Conservation (phyloP, 1,140 invertebrate species). For the Sycophaga agraensis region DNA sequence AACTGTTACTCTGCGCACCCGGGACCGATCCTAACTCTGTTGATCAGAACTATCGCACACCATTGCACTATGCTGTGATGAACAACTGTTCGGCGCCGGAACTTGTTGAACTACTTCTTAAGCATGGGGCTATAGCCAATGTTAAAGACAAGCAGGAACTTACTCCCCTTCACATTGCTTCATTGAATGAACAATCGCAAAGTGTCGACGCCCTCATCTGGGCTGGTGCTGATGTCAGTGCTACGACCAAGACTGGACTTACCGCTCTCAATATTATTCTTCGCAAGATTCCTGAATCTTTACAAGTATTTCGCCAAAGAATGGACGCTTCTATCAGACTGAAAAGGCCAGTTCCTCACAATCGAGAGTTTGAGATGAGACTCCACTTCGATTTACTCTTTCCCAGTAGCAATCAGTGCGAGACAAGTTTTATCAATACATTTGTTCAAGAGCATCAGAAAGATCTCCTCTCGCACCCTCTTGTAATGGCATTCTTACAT, state of each 20-base stretch:
- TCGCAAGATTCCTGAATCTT: constrained; percentile 62
- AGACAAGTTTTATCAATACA: constrained; percentile 65
- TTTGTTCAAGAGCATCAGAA: constrained; percentile 64
- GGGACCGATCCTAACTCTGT: constrained; percentile 62
- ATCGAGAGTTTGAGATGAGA: constrained; percentile 64
- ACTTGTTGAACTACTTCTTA: constrained; percentile 60
- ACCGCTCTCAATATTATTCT: constrained; percentile 65
- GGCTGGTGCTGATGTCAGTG: constrained; percentile 67
- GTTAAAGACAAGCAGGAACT: constrained; percentile 68
- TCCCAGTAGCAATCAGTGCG: constrained; percentile 61
- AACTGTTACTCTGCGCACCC: constrained; percentile 57
- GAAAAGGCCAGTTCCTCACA: constrained; percentile 58
- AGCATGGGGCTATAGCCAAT: constrained; percentile 60
- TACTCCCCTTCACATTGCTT: constrained; percentile 69
- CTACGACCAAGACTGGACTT: constrained; percentile 62
- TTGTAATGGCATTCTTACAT: constrained; percentile 65
- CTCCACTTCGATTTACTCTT: constrained; percentile 63
- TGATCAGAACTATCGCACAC: constrained; percentile 61
- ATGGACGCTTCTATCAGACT: constrained; percentile 63
- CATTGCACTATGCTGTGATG: constrained; percentile 64
- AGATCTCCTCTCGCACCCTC: constrained; percentile 64
- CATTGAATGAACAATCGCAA: constrained; percentile 63
- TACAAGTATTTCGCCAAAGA: constrained; percentile 60
- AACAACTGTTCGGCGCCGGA: constrained; percentile 57
- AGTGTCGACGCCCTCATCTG: constrained; percentile 66